Conservation (phyloP, 1,140 invertebrate genomes). For the Drosophila albomicans region DNA sequence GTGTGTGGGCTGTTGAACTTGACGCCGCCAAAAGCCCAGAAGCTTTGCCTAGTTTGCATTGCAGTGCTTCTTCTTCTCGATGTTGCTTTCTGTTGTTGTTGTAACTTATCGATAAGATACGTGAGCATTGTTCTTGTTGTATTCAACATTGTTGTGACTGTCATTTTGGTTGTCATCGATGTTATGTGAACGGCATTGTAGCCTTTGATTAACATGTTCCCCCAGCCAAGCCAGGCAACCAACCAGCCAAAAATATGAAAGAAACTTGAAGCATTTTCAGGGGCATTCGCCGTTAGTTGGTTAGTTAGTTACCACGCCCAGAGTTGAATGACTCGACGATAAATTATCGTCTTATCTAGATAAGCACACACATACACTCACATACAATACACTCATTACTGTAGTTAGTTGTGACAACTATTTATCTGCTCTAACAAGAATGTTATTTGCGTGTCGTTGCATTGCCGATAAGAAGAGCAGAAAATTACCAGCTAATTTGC, state of each 20-base stretch:
- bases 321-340: constrained; percentile 19
- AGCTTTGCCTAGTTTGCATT: constrained; percentile 22
- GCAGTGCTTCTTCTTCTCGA: background rate
- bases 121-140: constrained; percentile 9
- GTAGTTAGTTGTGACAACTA: background rate
- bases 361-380: background rate
- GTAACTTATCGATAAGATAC: constrained; percentile 34
- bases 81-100: constrained; percentile 23
- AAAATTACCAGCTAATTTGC: constrained; percentile 9
- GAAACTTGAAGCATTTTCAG: background rate
- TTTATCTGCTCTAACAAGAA: constrained; percentile 6
- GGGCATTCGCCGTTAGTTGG: too few species aligned
- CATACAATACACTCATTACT: background rate
- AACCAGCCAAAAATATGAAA: background rate
- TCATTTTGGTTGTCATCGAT: constrained; percentile 1
- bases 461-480: background rate
- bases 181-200: constrained; percentile 9
- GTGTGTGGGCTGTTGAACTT: constrained; percentile 41
- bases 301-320: constrained; percentile 9
- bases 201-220: constrained; percentile 22
- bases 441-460: background rate
- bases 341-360: constrained; percentile 29
- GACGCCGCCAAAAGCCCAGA: constrained; percentile 18
- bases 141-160: background rate
- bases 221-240: background rate